Percentiles rank a stretch among this genome's conserved stretches.
Conservation (phyloP, 2,113 vertebrate species). For the Tonatia bakeri region DNA sequence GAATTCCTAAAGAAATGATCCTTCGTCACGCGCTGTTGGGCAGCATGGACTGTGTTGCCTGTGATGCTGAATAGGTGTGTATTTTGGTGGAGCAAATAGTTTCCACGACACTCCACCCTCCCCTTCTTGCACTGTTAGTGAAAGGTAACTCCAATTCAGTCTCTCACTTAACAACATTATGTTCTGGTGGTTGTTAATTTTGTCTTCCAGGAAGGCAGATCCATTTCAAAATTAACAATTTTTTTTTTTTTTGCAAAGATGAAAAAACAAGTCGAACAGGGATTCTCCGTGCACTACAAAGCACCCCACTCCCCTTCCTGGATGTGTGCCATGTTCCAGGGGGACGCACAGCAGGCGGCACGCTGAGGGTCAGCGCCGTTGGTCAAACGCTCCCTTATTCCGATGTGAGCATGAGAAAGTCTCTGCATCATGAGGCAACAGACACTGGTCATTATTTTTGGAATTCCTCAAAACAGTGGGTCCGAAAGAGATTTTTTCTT, state of each 20-base stretch:
- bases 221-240: background rate
- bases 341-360: background rate
- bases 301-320: background rate
- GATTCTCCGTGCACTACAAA: background rate
- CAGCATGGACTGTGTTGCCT: background rate
- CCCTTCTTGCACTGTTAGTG: background rate
- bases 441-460: background rate
- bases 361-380: background rate
- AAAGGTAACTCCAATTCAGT: background rate
- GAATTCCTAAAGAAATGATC: constrained; percentile 9
- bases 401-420: background rate
- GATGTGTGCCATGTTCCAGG: background rate
- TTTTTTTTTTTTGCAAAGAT: background rate
- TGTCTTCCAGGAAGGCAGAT: background rate
- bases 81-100: background rate
- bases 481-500: background rate
- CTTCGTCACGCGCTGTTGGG: background rate
- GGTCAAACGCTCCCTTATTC: background rate
- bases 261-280: background rate
- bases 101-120: background rate
- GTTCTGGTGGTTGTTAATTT: background rate
- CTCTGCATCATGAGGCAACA: background rate
- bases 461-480: background rate
- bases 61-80: background rate
- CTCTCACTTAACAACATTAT: background rate